A percentile compares a stretch with the other conserved stretches of the same genome.
Conservation (phyloP, 2,113 vertebrate genomes). For the Rutilus rutilus region DNA sequence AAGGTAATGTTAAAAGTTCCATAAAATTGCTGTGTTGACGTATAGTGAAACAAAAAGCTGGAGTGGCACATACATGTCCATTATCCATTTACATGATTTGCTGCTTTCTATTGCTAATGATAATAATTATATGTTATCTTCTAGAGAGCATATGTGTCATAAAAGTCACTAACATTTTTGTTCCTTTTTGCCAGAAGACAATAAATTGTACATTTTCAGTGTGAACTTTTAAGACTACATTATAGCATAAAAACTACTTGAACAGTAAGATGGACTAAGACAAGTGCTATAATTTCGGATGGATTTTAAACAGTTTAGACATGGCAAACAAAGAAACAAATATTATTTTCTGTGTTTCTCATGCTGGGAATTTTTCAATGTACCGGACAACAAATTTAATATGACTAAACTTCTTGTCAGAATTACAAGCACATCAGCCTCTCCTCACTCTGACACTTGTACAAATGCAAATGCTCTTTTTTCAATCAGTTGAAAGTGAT, state of each 20-base stretch:
- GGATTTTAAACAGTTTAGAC: not conserved
- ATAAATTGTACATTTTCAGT: too few species aligned
- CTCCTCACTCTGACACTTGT: slow-evolving; percentile 66
- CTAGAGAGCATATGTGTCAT: too few species aligned
- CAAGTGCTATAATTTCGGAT: not conserved
- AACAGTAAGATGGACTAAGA: not conserved
- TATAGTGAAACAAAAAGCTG: not conserved
- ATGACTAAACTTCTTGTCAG: slow-evolving; percentile 62
- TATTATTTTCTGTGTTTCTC: too few species aligned
- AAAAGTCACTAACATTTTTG: too few species aligned
- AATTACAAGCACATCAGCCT: slow-evolving; percentile 62
- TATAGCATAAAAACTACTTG: not conserved
- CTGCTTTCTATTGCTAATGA: not conserved
- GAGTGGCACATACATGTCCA: not conserved
- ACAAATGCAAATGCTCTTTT: slow-evolving; percentile 68
- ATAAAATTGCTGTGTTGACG: not conserved
- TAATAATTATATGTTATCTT: not conserved
- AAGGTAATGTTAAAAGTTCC: not conserved
- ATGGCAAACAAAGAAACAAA: too few species aligned
- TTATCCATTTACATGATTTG: not conserved
- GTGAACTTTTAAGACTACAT: not conserved
- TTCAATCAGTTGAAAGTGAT: slow-evolving; percentile 76
- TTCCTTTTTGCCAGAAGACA: too few species aligned
- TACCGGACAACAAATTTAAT: slow-evolving; percentile 9
- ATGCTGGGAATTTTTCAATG: not conserved